phyloP scores from a whole-genome alignment of 2,888 invertebrate species.

The Stomorhina lunata region DNA sequence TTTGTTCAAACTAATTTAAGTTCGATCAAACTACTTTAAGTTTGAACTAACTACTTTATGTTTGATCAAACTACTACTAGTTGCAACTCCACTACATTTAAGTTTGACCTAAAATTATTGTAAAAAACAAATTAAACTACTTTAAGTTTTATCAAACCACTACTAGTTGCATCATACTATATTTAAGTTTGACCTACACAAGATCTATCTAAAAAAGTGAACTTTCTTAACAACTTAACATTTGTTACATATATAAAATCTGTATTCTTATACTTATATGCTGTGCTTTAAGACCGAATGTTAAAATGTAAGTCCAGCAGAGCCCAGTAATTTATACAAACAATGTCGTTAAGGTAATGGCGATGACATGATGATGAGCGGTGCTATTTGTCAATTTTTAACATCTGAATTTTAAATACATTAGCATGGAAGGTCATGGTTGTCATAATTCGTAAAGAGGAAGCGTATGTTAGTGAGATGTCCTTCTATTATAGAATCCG shows the following conservation, averaged over 20 bases:
- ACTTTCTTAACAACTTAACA: neutral
- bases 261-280: neutral
- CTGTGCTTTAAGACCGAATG: neutral
- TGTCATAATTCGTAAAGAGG: too few species aligned
- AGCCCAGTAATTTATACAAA: neutral
- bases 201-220: too few species aligned
- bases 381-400: conserved; percentile 18
- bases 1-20: too few species aligned
- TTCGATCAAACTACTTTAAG: too few species aligned
- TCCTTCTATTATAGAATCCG: neutral
- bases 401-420: conserved; percentile 12
- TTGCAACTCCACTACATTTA: too few species aligned
- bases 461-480: neutral
- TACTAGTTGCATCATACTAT: too few species aligned
- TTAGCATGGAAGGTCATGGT: neutral
- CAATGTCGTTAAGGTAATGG: neutral
- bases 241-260: neutral
- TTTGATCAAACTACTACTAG: too few species aligned
- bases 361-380: conserved; percentile 26
- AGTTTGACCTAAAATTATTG: too few species aligned
- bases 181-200: too few species aligned
- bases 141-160: too few species aligned
- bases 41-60: too few species aligned
- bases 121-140: too few species aligned
- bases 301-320: neutral